These are phyloP conservation scores for Mesorhabditis belari DNA, from an alignment of 2,888 invertebrate species.

Conservation along the genomic window DNA sequence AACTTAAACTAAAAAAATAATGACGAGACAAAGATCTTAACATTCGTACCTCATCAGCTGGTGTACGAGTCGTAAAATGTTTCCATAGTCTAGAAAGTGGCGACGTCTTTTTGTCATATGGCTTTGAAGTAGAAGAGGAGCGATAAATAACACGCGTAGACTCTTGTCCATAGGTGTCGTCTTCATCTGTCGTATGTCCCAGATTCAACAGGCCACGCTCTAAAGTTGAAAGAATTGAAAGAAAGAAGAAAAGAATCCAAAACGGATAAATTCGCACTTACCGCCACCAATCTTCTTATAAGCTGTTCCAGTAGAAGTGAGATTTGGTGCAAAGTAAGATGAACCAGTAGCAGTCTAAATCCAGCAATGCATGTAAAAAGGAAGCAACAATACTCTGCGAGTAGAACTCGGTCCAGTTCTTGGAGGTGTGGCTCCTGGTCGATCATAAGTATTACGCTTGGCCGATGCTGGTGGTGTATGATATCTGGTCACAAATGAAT, in stretches of 20 bases:
- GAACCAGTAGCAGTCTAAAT: neutral
- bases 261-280: neutral
- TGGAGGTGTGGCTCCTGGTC: conserved; percentile 20
- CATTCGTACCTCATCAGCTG: too few relatives aligned
- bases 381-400: neutral
- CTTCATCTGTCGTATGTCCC: neutral
- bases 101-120: too few relatives aligned
- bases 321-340: neutral
- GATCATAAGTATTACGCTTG: conserved; percentile 12
- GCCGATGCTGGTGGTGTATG: conserved; percentile 6
- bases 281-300: neutral
- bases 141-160: neutral
- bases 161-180: neutral
- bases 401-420: conserved; percentile 1
- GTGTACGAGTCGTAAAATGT: too few relatives aligned
- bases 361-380: neutral
- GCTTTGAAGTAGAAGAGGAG: neutral
- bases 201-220: too few relatives aligned
- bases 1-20: neutral
- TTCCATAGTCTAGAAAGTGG: neutral
- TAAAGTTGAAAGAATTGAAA: neutral
- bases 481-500: conserved; percentile 4
- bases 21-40: too few relatives aligned
- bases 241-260: neutral
- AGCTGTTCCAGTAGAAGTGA: neutral